Conservation (phyloP, 2,113 vertebrate genomes). For the Lepidothrix coronata region DNA sequence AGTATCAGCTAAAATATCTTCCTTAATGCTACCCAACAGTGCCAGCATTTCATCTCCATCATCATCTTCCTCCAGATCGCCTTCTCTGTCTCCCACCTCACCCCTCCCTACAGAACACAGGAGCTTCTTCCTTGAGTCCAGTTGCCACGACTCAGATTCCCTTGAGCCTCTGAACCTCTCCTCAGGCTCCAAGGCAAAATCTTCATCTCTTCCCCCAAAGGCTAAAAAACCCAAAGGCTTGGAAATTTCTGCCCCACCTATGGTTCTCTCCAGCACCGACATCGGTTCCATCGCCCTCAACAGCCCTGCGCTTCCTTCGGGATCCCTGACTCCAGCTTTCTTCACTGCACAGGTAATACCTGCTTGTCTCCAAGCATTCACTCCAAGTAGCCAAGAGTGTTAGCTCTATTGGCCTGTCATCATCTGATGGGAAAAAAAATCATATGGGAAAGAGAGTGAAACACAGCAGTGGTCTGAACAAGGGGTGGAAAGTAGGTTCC, state of each 20-base stretch:
- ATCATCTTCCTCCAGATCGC: constrained; percentile 75
- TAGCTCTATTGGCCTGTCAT: neutral
- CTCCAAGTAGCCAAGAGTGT: neutral
- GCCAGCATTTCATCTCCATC: constrained; percentile 76
- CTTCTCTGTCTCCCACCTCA: constrained; percentile 80
- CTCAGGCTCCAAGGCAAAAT: constrained; percentile 87
- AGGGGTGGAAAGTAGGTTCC: neutral
- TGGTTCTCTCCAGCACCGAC: constrained; percentile 87
- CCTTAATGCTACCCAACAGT: constrained; percentile 73
- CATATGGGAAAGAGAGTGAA: neutral
- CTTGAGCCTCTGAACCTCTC: constrained; percentile 94
- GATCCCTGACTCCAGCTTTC: constrained; percentile 93
- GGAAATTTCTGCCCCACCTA: constrained; percentile 87
- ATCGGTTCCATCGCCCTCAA: constrained; percentile 93
- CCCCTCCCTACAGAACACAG: constrained; percentile 76
- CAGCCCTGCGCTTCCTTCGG: constrained; percentile 91
- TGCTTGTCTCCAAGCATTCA: neutral
- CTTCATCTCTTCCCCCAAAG: constrained; percentile 86
- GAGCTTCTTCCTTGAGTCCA: constrained; percentile 78
- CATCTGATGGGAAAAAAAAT: neutral
- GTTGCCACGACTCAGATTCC: constrained; percentile 80
- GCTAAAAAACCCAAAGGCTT: constrained; percentile 95
- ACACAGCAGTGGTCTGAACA: neutral
- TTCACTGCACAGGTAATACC: constrained; percentile 91
- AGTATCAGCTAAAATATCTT: constrained; percentile 80